A percentile compares a stretch with the other conserved stretches of the same genome.
These are phyloP conservation scores for Congeria kusceri DNA, from an alignment of 2,888 invertebrate species.

Conservation along the genomic window DNA sequence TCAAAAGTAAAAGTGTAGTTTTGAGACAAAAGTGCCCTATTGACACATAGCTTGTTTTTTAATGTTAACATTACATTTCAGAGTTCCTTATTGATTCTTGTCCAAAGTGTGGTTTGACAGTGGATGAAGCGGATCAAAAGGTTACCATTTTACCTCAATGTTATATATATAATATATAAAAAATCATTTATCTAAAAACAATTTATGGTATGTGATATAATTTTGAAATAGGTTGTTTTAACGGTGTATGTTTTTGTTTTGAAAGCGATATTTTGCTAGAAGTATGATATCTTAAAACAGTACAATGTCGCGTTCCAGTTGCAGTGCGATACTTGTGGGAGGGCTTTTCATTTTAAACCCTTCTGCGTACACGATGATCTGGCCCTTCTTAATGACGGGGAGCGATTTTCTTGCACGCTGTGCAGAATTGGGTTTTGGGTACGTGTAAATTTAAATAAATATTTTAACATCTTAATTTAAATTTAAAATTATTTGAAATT, in stretches of 20 bases:
- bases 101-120: constrained; percentile 3
- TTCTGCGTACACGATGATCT: constrained; percentile 9
- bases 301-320: neutral
- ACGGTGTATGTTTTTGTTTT: no score
- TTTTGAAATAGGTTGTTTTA: neutral
- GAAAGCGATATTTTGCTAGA: no score
- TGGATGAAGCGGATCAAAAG: constrained; percentile 6
- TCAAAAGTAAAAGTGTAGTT: no score
- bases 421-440: constrained; percentile 13
- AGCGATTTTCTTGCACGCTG: constrained; percentile 6
- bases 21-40: neutral
- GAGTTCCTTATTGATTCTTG: constrained; percentile 6
- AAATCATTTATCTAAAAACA: no score
- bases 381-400: neutral
- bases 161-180: neutral
- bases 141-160: neutral
- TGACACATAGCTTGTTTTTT: no score
- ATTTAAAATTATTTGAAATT: no score
- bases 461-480: no score
- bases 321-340: constrained; percentile 7
- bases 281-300: no score
- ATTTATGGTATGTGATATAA: no score
- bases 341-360: constrained; percentile 9
- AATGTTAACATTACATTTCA: neutral
- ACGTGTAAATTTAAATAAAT: neutral